phyloP scores from a whole-genome alignment of 2,797 vertebrate species.

The Mareca strepera region DNA sequence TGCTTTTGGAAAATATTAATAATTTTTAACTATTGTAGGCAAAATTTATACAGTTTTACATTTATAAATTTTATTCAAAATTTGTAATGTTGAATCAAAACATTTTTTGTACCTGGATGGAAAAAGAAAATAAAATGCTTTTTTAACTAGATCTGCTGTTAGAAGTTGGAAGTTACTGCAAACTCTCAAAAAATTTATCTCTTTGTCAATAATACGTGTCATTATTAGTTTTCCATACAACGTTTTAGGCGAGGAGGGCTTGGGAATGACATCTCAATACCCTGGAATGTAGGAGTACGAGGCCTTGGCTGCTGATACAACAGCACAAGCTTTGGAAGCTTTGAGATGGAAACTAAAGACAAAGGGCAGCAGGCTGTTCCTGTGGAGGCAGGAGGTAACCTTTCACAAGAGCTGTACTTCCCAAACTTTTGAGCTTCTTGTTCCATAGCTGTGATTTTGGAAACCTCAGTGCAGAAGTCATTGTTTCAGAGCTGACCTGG shows the following conservation, averaged over 20 bases:
- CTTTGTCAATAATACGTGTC: not conserved
- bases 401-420: not conserved
- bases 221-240: not conserved
- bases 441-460: not conserved
- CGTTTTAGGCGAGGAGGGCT: not conserved
- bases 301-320: not conserved
- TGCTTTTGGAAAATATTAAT: not conserved
- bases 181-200: not conserved
- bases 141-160: not conserved
- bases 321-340: not conserved
- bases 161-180: not conserved
- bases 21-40: not conserved
- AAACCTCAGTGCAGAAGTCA: not conserved
- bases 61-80: too few species aligned
- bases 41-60: not conserved
- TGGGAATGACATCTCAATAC: not conserved
- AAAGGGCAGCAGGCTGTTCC: not conserved
- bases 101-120: not conserved
- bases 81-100: not conserved
- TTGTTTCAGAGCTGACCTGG: not conserved
- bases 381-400: not conserved
- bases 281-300: not conserved
- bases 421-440: not conserved
- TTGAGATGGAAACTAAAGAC: not conserved
- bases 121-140: not conserved